Evolutionary conservation across 1,140 invertebrate genomes (phyloP), one percentile per base, ranked within the genome.

Genomic region (Piezodorus guildinii): DNA sequence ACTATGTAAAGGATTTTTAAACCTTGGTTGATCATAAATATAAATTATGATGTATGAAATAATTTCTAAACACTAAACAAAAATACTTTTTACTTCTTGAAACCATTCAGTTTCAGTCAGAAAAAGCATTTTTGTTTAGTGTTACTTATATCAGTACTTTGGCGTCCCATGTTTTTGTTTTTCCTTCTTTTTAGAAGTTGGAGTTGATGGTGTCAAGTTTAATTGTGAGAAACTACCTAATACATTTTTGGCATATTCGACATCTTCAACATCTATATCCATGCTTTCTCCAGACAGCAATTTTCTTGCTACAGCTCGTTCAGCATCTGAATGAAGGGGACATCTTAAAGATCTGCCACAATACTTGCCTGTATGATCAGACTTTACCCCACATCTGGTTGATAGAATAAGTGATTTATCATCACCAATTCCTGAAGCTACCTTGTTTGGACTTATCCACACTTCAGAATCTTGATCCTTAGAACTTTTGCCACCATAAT

Each of bases 301-400:
- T 58, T 58, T 58, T 58, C 54, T 58, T 6, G 54, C 54, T 58
- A 58, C 23, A n/a, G 30, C 30, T 27, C 54, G 54, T n/a, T 58
- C 54, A 14, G 21, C 54, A 58, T 58, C 54, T 27, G 54, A 21
- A 23, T 58, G 54, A 25, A 16, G 54, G n/a, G 15, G 21, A 25
- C 54, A 58, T 27, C 54, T 21, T n/a, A 58, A 27, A n/a, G 54
- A 58, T 25, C 54, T 25, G 5, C 21, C 54, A 34, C 54, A 58
- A 12, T 27, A 58, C 23, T 58, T 58, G n/a, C 54, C 54, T 21
- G 54, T 58, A 58, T 25, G 21, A 21, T 58, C 54, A 58, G 21
- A 27, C 16, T 58, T 58, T n/a, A 58, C 54, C 27, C 23, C 54
- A 58, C 54, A 58, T 25, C 16, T 58, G n/a, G 19, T 27, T 12